Evolutionary conservation across 2,888 invertebrate species (phyloP).

Genomic region (Eupithecia dodoneata): DNA sequence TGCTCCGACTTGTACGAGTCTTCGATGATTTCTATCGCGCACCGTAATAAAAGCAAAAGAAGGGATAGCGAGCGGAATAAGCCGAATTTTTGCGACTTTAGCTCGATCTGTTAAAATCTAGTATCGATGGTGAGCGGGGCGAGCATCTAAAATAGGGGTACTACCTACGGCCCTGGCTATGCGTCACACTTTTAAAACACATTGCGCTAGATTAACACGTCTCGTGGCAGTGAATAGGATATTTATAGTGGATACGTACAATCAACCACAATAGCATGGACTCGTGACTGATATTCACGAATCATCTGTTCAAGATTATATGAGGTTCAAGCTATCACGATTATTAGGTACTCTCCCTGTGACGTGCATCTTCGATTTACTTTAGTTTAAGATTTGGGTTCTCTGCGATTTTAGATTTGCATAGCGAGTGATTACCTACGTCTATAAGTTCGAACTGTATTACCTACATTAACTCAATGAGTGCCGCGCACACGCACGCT

Average conservation of each 20-base stretch:
- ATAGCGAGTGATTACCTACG: background rate
- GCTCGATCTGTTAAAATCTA: background rate
- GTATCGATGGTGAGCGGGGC: background rate
- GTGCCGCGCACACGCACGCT: background rate
- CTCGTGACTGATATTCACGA: background rate
- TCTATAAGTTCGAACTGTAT: background rate
- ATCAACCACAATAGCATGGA: background rate
- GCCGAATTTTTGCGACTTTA: background rate
- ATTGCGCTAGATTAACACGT: background rate
- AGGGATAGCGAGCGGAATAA: background rate
- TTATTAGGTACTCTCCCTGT: background rate
- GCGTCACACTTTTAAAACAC: background rate
- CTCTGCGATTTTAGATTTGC: background rate
- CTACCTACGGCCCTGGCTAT: background rate
- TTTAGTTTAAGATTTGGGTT: background rate
- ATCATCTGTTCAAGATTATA: background rate
- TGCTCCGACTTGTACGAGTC: background rate
- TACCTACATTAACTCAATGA: background rate
- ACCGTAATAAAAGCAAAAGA: background rate
- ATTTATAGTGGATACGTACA: background rate
- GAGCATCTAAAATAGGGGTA: background rate
- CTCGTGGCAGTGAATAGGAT: background rate
- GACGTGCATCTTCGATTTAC: background rate
- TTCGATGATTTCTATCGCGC: background rate
- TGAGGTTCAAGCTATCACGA: background rate